Base-by-base conservation (phyloP, 2,888 invertebrate species). In the Diabrotica balteata region DNA sequence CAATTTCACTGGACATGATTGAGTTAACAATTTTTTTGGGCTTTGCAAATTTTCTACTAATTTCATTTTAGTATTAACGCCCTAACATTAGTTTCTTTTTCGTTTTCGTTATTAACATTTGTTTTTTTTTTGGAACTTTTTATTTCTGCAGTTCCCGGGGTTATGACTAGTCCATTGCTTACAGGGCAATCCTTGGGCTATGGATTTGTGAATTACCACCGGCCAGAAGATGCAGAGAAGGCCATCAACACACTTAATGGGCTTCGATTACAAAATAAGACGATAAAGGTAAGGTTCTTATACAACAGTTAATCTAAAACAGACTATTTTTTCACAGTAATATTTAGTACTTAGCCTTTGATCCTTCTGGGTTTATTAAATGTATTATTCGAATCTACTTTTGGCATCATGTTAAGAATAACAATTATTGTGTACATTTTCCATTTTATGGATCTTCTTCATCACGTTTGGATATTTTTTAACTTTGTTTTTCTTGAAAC, bases 201-300 rank as follows among this genome's bases (percentile, higher is more conserved):
- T 86, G 99, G 98, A 77, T 99, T 99, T 87, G 99, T 99, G 82
- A 99, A 99, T 89, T 99, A 98, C 87, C 95, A 96, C 84, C 91
- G 96, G 77, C 91, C 96, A 63, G 97, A 97, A 86, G 98, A 99
- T 86, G 99, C 99, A 70, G 96, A 97, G 84, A 98, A 98, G 86
- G 99, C 99, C 72, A 98, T 99, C 84, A 93, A 94, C 86, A 97
- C 97, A 66, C 90, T 99, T 78, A 99, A 99, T 86, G 98, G 98
- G 72, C 90, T 99, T 77, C 90, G 98, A 75, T 90, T 99, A 77
- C 98, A 99, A 86, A 99, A 99, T 86, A 99, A 99, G 90, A 99
- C 98, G 57, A 99, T 99, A 81, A 99, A 98, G 91, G 98, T 97
- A 80, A 75, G 81, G 76, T 62, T 58, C 63, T 55, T 47, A 51